Percentiles rank a stretch among this genome's conserved stretches.
These are phyloP conservation scores for Callitettix versicolor DNA, from an alignment of 1,140 invertebrate species.

Conservation along the genomic window DNA sequence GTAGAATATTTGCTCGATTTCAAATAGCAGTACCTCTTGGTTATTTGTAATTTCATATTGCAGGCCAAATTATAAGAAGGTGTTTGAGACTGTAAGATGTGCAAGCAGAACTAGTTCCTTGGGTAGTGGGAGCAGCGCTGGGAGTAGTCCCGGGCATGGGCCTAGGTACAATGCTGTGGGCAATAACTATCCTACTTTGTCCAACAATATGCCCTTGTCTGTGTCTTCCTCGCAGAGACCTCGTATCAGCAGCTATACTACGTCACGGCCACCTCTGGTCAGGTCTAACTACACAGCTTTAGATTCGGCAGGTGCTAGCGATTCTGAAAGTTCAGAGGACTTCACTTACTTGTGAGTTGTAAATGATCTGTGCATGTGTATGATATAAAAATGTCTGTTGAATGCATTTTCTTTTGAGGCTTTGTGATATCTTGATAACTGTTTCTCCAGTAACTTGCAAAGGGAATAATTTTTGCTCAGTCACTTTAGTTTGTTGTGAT, in stretches of 20 bases:
- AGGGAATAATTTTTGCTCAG: too few relatives aligned
- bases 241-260: slow-evolving; percentile 23
- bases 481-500: too few relatives aligned
- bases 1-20: too few relatives aligned
- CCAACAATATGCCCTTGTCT: background rate
- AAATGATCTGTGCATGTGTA: background rate
- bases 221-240: slow-evolving; percentile 33
- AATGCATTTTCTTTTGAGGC: too few relatives aligned
- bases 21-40: too few relatives aligned
- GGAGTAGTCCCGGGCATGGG: slow-evolving; percentile 28
- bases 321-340: slow-evolving; percentile 50
- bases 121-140: slow-evolving; percentile 29
- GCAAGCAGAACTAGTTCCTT: slow-evolving; percentile 41
- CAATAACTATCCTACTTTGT: too few relatives aligned
- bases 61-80: slow-evolving; percentile 64
- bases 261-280: too few relatives aligned
- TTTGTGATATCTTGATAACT: too few relatives aligned
- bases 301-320: slow-evolving; percentile 42
- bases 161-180: background rate
- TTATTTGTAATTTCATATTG: too few relatives aligned
- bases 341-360: slow-evolving; percentile 48
- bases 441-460: too few relatives aligned
- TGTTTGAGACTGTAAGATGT: slow-evolving; percentile 72
- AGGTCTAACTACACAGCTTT: slow-evolving; percentile 30
- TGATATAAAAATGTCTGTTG: background rate